Conservation (phyloP, 2,113 vertebrate species). For the Larimichthys crocea region DNA sequence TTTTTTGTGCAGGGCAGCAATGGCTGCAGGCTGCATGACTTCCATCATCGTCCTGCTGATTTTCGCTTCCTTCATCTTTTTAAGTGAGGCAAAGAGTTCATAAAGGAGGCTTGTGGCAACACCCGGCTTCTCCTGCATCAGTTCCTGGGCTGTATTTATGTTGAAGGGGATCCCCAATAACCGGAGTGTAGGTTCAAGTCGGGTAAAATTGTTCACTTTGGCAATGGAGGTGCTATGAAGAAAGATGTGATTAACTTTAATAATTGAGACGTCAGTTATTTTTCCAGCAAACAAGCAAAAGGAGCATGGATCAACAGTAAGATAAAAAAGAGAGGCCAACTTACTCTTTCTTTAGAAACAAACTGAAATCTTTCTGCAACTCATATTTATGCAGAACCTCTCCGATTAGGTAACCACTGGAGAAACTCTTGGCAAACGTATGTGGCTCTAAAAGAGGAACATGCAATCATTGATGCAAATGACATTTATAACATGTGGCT, state of each 20-base stretch:
- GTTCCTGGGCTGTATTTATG: conserved; percentile 84
- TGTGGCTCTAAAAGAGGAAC: conserved; percentile 84
- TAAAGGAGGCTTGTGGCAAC: conserved; percentile 90
- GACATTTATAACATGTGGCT: neutral
- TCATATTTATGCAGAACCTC: conserved; percentile 92
- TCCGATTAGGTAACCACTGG: conserved; percentile 93
- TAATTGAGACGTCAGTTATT: neutral
- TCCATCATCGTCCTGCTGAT: conserved; percentile 82
- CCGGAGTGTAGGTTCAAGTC: conserved; percentile 89
- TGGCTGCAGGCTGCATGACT: conserved; percentile 81
- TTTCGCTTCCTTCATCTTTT: conserved; percentile 87
- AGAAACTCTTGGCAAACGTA: conserved; percentile 89
- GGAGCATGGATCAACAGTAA: neutral
- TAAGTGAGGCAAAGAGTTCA: conserved; percentile 90
- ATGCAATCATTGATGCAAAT: neutral
- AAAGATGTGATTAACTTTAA: neutral
- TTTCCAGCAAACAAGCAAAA: neutral
- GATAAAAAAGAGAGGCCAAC: conserved; percentile 43
- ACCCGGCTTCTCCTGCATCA: conserved; percentile 90
- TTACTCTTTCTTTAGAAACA: conserved; percentile 93
- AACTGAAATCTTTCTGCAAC: conserved; percentile 91
- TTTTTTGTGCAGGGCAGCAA: conserved; percentile 75
- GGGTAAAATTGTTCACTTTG: conserved; percentile 92
- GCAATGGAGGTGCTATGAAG: conserved; percentile 84
- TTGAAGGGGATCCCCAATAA: conserved; percentile 90